phyloP scores from a whole-genome alignment of 2,797 vertebrate species.

The Carapus acus region DNA sequence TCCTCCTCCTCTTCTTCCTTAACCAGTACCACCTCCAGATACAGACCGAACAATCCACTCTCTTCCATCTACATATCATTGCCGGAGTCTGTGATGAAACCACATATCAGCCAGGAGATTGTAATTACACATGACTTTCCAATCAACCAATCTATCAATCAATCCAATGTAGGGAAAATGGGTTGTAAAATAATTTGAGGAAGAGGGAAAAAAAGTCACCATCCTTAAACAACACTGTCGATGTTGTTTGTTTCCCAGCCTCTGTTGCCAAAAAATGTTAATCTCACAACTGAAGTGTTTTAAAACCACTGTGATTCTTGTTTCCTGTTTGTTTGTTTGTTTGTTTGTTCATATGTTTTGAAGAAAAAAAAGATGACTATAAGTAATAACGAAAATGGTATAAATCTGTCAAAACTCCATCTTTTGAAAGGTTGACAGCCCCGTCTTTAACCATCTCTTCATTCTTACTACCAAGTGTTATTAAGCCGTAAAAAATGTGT shows the following conservation, averaged over 20 bases:
- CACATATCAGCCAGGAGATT: conserved; percentile 85
- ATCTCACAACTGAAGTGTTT: conserved; percentile 83
- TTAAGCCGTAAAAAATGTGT: conserved; percentile 89
- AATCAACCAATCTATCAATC: conserved; percentile 71
- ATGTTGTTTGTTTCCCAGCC: conserved; percentile 51
- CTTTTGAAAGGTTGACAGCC: conserved; percentile 75
- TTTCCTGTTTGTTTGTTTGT: conserved; percentile 49
- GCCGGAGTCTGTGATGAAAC: conserved; percentile 72
- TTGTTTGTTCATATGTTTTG: conserved; percentile 52
- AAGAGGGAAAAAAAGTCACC: conserved; percentile 73
- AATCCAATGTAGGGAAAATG: conserved; percentile 79
- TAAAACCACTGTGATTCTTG: conserved; percentile 82
- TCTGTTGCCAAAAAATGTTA: conserved; percentile 89
- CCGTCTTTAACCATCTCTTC: conserved; percentile 78
- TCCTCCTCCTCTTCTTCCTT: conserved; percentile 17
- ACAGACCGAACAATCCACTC: conserved; percentile 55
- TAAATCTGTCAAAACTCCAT: conserved; percentile 82
- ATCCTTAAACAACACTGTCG: conserved; percentile 68
- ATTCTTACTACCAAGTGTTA: conserved; percentile 95
- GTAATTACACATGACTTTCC: conserved; percentile 92
- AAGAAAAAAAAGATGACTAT: conserved; percentile 48
- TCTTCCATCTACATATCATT: conserved; percentile 65
- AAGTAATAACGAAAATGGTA: conserved; percentile 66
- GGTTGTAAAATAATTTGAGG: conserved; percentile 41
- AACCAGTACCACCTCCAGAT: conserved; percentile 64